Base-by-base conservation (phyloP, 2,113 vertebrate genomes). In the Boulengeromyrus knoepffleri region DNA sequence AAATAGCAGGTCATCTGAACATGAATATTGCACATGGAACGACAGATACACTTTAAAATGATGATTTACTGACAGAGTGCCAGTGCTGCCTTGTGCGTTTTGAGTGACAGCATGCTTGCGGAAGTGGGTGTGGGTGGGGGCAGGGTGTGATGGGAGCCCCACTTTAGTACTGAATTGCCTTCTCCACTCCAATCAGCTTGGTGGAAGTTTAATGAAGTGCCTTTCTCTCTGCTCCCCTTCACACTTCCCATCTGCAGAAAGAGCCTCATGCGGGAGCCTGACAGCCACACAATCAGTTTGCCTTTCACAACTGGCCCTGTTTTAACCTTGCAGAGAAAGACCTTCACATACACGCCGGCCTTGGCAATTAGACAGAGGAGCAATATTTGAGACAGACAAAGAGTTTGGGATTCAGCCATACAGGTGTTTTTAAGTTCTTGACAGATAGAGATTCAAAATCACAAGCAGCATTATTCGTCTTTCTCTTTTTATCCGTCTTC, bases 181-280 rank as follows among this genome's bases (percentile, higher is more conserved):
- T 98, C 97, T 98, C 97, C 98, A 99, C 98, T 99, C 98, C 98
- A 99, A 99, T 99, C 98, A 99, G 98, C 97, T 98, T 98, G 97
- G 97, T 98, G 97, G 97, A 99, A 98, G 97, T 98, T 99, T 99
- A 99, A 99, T 99, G 98, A 99, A 98, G 98, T 98, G 97, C 97
- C 97, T 97, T 97, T 97, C 96, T 97, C 97, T 97, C 96, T 97
- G 97, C 96, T 97, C 97, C 96, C 97, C 97, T 96, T 97, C 96
- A 96, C 96, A 96, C 95, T 97, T 96, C 96, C 92, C 97, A 97
- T 98, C 97, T 97, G 97, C 96, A 97, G 97, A 98, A 98, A 97
- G 97, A 97, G 97, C 96, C 96, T 97, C 97, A 97, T 97, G 98
- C 97, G 97, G 97, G 98, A 98, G 97, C 96, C 98, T 99, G 98